phyloP scores from a whole-genome alignment of 2,113 vertebrate genomes.

The Corydoras maculifer region DNA sequence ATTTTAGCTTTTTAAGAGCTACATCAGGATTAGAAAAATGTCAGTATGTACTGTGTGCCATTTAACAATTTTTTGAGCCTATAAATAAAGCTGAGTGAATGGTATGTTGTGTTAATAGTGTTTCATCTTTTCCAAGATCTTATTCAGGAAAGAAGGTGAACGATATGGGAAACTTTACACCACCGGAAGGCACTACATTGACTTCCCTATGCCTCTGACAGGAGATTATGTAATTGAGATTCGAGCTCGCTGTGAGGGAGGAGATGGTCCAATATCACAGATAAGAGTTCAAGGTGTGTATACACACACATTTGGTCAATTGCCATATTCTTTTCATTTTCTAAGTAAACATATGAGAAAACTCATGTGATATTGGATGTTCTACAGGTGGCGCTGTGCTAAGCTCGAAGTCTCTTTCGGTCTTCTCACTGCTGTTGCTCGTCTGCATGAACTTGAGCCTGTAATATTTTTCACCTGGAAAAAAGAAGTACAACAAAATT shows the following conservation, averaged over 20 bases:
- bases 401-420: constrained; percentile 54
- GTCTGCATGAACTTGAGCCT: constrained; percentile 73
- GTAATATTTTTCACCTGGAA: constrained; percentile 56
- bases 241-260: constrained; percentile 89
- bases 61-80: no score
- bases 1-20: no score
- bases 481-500: constrained; percentile 51
- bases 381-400: constrained; percentile 61
- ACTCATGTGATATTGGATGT: constrained; percentile 13
- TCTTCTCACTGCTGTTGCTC: constrained; percentile 68
- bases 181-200: constrained; percentile 89
- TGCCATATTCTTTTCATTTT: neutral
- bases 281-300: constrained; percentile 73
- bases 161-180: constrained; percentile 84
- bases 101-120: neutral
- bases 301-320: neutral
- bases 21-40: no score
- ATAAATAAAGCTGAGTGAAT: no score
- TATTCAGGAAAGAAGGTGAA: constrained; percentile 88
- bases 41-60: no score
- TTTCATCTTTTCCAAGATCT: constrained; percentile 63
- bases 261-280: constrained; percentile 87
- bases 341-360: neutral
- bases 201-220: constrained; percentile 82
- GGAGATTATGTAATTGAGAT: constrained; percentile 90